A percentile compares a stretch with the other conserved stretches of the same genome.
Evolutionary conservation across 2,113 vertebrate genomes (phyloP).

Genomic region (Ptilorrhoa leucosticta): DNA sequence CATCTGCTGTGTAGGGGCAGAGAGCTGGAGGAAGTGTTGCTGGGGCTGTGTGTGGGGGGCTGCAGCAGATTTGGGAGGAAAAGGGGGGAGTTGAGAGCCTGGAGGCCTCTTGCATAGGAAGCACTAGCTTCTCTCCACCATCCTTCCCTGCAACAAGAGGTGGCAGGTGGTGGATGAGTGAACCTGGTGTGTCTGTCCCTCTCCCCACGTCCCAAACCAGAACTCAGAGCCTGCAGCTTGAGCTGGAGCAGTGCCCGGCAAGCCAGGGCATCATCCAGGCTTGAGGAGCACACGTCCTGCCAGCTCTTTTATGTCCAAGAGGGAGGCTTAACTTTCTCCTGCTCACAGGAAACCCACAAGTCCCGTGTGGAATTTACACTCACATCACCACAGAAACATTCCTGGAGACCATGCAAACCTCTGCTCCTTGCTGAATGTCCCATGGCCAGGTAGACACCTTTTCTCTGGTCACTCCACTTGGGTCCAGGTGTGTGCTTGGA

Average conservation of each 20-base stretch:
- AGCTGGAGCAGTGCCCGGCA: neutral
- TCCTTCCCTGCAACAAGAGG: neutral
- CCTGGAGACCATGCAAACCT: neutral
- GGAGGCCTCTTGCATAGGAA: neutral
- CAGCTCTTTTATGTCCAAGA: neutral
- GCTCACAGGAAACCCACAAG: rapidly evolving
- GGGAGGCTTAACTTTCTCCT: neutral
- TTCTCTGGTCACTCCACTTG: neutral
- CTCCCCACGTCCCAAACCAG: neutral
- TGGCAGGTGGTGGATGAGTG: neutral
- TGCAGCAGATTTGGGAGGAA: neutral
- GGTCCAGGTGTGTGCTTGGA: neutral
- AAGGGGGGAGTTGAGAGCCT: neutral
- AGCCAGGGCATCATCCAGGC: neutral
- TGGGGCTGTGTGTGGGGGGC: neutral
- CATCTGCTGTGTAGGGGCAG: neutral
- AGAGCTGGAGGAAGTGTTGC: neutral
- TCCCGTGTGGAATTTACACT: neutral
- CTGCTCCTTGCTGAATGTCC: neutral
- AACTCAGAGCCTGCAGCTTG: neutral
- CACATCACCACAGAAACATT: neutral
- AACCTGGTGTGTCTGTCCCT: neutral
- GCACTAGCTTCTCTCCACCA: neutral
- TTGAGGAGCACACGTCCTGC: neutral
- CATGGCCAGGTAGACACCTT: neutral